A percentile compares a stretch with the other conserved stretches of the same genome.
phyloP scores from a whole-genome alignment of 2,113 vertebrate genomes.

The Phasianus colchicus region DNA sequence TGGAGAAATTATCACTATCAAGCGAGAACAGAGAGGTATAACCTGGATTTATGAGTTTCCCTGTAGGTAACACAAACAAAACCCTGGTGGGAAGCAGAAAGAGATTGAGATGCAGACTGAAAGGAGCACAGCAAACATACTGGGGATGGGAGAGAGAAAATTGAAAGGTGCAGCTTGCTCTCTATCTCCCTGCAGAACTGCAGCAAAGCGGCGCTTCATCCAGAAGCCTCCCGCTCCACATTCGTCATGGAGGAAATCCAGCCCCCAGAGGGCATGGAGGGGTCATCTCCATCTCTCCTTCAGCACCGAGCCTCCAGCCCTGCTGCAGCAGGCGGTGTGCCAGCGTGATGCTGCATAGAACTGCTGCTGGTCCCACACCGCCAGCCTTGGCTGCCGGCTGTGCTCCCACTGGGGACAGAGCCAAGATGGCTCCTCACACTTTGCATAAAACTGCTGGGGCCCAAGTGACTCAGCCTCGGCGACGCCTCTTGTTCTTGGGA shows the following conservation, averaged over 20 bases:
- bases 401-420: fast-evolving
- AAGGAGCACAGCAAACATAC: neutral
- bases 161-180: neutral
- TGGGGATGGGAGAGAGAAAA: neutral
- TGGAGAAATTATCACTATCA: neutral
- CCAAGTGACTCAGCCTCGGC: neutral
- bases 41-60: neutral
- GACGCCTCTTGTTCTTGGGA: neutral
- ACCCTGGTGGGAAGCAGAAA: neutral
- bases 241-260: neutral
- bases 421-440: neutral
- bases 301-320: neutral
- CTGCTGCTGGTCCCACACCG: neutral
- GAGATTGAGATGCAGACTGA: neutral
- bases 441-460: neutral
- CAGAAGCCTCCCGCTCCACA: neutral
- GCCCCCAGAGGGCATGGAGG: neutral
- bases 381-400: neutral
- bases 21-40: neutral
- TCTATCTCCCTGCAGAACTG: neutral
- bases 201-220: neutral
- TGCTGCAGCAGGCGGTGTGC: neutral
- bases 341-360: neutral
- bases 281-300: conserved; percentile 29
- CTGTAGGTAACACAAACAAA: neutral